A percentile compares a stretch with the other conserved stretches of the same genome.
phyloP scores from a whole-genome alignment of 2,113 vertebrate genomes.

The Pristiophorus japonicus region DNA sequence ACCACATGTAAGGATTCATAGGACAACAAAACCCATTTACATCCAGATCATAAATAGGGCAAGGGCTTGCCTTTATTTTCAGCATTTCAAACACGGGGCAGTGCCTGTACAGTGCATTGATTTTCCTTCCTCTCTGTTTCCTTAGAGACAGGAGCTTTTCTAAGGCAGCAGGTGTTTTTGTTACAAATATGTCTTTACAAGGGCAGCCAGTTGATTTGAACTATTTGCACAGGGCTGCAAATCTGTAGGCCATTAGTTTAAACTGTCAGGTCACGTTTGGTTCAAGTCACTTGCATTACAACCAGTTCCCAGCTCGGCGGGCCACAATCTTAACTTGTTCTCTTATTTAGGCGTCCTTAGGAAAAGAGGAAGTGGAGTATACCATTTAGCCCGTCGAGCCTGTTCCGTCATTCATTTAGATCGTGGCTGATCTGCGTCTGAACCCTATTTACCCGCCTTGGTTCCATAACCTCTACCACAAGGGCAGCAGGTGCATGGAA shows the following conservation, averaged over 20 bases:
- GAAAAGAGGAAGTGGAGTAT: not conserved
- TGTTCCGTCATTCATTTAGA: not conserved
- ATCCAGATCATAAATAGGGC: not conserved
- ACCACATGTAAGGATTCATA: not conserved
- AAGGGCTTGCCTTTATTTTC: not conserved
- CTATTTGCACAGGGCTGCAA: constrained; percentile 1
- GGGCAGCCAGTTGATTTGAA: not conserved
- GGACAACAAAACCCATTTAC: not conserved
- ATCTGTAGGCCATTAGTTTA: not conserved
- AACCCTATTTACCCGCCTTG: no score
- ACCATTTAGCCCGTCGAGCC: not conserved
- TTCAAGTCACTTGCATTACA: constrained; percentile 3
- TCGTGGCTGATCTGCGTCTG: not conserved
- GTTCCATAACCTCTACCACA: no score
- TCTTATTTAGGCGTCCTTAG: not conserved
- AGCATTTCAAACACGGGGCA: not conserved
- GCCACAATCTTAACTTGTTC: not conserved
- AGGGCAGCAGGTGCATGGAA: no score
- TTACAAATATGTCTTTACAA: not conserved
- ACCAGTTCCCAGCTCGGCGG: not conserved
- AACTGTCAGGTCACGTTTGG: not conserved
- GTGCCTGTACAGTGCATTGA: not conserved
- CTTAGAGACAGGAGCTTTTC: not conserved
- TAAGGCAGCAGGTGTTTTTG: not conserved
- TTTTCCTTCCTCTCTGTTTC: not conserved